phyloP scores from a whole-genome alignment of 2,888 invertebrate genomes.

The Agrotis exclamationis region DNA sequence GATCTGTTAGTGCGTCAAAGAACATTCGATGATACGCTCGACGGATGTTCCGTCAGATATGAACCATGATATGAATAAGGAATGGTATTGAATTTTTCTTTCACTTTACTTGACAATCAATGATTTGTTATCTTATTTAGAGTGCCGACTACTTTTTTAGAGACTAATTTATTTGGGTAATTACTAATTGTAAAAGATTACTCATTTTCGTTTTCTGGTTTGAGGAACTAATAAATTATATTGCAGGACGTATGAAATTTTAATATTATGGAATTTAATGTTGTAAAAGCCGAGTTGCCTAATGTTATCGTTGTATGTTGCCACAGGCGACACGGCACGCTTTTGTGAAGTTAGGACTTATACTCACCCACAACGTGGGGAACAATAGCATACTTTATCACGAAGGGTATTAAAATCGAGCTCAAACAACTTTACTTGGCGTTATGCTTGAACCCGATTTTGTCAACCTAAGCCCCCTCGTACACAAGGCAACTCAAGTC shows the following conservation, averaged over 20 bases:
- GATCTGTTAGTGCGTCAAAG: no score
- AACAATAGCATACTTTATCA: conserved; percentile 18
- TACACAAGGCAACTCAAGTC: no score
- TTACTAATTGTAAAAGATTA: neutral
- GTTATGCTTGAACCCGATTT: neutral
- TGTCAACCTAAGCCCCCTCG: no score
- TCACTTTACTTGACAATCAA: no score
- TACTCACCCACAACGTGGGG: conserved; percentile 9
- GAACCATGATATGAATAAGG: no score
- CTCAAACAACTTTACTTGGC: conserved; percentile 9
- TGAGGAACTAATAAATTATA: neutral
- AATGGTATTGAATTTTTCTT: no score
- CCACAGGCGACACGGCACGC: conserved; percentile 16
- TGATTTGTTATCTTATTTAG: no score
- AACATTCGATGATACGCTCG: no score
- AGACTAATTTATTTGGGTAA: no score
- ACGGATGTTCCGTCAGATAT: no score
- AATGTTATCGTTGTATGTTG: conserved; percentile 30
- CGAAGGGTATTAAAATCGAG: conserved; percentile 5
- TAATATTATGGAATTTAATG: conserved; percentile 7
- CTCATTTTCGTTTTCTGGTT: neutral
- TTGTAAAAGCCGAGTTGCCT: neutral
- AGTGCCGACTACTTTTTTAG: neutral
- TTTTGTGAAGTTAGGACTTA: conserved; percentile 33
- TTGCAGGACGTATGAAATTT: neutral